Base-by-base conservation (phyloP, 2,888 invertebrate genomes). In the Brenthis daphne region DNA sequence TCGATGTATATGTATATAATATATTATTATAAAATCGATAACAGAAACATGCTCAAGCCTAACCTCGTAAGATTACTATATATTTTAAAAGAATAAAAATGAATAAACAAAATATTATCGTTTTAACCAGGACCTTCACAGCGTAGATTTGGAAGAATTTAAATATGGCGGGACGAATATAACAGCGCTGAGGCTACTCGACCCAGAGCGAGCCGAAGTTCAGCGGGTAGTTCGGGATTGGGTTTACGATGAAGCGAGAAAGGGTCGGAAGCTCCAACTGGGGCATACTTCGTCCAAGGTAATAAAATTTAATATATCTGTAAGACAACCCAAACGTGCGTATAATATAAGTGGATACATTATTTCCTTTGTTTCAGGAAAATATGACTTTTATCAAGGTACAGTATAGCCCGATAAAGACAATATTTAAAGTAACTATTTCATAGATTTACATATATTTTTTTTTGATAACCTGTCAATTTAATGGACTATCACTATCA, bases 121-220 rank as follows among this genome's bases (percentile, higher is more conserved):
- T 33, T 43, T 43, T 43, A 37, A n/a, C 58, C 50, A 98, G 97
- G 98, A 98, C 87, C 93, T 99, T 73, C 97, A 98, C 81, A 97
- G 97, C 67, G 96, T 99, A 50, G 97, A 98, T 89, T 93, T 99
- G 80, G 97, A 98, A 81, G 97, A 98, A 86, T 99, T 99, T 87
- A 97, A 97, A 85, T 97, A 98, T 86, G 97, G 98, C 11, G 98
- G 98, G 48, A 98, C 98, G 37, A 99, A 99, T 88, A 98, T 99
- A 76, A 98, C 99, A 1, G 98, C 98, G 6, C 96, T 99, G 82
- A 95, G 98, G 76, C 91, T 99, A 76, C 96, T 99, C 57, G 97
- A 98, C 86, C 97, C 97, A 33, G 95, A 96, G 73, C 95, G 95
- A 75, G 94, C 95, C n/a, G 95, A 96, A 78, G 96, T 97, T 37